These are phyloP conservation scores for Adrianichthys oophorus DNA, from an alignment of 2,797 vertebrate species.

Conservation along the genomic window DNA sequence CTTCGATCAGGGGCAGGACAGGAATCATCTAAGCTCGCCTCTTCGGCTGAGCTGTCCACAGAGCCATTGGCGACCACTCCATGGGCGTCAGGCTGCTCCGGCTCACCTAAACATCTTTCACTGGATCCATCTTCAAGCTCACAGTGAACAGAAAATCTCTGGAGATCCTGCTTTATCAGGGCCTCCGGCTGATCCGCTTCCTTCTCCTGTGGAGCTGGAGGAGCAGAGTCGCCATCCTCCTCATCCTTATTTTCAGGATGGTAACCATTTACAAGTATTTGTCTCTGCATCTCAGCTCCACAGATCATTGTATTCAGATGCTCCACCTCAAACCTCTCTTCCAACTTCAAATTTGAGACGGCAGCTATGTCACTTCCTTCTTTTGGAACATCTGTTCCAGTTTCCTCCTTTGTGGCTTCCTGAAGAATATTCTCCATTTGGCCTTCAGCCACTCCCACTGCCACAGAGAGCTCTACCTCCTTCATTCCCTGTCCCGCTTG, in stretches of 20 bases:
- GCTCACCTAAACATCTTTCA: constrained; percentile 41
- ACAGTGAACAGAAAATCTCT: constrained; percentile 29
- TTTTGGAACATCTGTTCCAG: constrained; percentile 50
- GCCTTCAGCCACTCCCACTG: constrained; percentile 85
- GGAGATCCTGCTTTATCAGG: constrained; percentile 29
- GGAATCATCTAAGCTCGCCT: constrained; percentile 42
- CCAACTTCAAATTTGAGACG: constrained; percentile 41
- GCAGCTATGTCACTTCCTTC: constrained; percentile 43
- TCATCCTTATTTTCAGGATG: constrained; percentile 38
- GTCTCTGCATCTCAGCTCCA: constrained; percentile 25
- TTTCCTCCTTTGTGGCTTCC: constrained; percentile 91
- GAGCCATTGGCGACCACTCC: constrained; percentile 74
- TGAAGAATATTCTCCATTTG: constrained; percentile 97
- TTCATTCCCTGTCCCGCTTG: constrained; percentile 35
- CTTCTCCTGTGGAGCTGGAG: constrained; percentile 16
- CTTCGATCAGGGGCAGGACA: constrained; percentile 27
- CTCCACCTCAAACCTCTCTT: constrained; percentile 8
- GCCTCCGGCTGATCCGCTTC: constrained; percentile 35
- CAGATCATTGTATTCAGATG: constrained; percentile 21
- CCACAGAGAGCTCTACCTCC: constrained; percentile 87
- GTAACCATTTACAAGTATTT: constrained; percentile 43
- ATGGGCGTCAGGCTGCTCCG: constrained; percentile 34
- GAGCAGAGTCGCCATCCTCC: constrained; percentile 22
- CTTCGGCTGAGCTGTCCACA: constrained; percentile 36
- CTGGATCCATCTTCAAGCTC: constrained; percentile 13